Percentiles rank a stretch among this genome's conserved stretches.
Evolutionary conservation across 2,797 vertebrate genomes (phyloP).

Genomic region (Agapornis canus): DNA sequence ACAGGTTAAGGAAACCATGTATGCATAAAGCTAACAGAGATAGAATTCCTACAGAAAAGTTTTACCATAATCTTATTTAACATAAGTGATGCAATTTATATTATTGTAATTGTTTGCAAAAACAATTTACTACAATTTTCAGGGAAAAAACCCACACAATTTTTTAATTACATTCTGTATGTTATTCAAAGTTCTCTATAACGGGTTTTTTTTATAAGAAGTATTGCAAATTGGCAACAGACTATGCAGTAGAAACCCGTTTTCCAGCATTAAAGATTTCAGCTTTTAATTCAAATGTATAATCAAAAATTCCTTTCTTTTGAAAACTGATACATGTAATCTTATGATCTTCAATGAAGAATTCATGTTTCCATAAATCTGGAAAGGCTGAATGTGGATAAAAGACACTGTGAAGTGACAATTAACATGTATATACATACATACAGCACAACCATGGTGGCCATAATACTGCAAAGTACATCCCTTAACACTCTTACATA

Average conservation of each 20-base stretch:
- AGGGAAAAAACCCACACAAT: accelerated
- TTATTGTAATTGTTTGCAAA: not conserved
- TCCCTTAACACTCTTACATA: not conserved
- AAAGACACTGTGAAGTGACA: not conserved
- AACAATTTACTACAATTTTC: not conserved
- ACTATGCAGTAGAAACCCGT: not conserved
- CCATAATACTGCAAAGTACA: not conserved
- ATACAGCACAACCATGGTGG: not conserved
- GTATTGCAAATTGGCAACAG: not conserved
- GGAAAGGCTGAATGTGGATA: not conserved
- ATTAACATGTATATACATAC: not conserved
- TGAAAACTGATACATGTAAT: not conserved
- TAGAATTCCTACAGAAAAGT: not conserved
- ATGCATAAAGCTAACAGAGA: not conserved
- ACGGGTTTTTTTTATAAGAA: accelerated
- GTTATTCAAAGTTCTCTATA: not conserved
- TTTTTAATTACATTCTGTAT: not conserved
- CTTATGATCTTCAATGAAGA: not conserved
- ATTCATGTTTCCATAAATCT: not conserved
- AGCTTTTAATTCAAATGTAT: not conserved
- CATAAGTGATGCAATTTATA: not conserved
- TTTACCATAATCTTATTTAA: not conserved
- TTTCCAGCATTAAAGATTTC: not conserved
- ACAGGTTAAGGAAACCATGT: not conserved
- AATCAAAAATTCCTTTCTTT: not conserved